These are phyloP conservation scores for Spea bombifrons DNA, from an alignment of 2,113 vertebrate species.

Conservation along the genomic window DNA sequence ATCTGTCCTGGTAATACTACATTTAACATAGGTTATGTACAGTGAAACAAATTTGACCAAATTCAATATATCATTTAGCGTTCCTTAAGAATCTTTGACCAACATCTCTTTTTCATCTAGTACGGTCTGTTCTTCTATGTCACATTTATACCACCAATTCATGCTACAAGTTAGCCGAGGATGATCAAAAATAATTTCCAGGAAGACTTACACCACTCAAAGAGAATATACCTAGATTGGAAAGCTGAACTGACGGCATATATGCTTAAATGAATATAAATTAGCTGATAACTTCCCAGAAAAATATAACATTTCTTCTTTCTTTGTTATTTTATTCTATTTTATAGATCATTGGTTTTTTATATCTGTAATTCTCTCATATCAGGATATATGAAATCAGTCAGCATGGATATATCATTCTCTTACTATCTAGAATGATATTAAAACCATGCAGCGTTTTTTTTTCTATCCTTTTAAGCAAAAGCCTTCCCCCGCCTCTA, in stretches of 20 bases:
- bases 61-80: too few species aligned
- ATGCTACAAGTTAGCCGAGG: slow-evolving; percentile 21
- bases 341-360: slow-evolving; percentile 82
- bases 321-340: slow-evolving; percentile 82
- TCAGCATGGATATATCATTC: slow-evolving; percentile 90
- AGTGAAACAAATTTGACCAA: too few species aligned
- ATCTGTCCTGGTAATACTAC: too few species aligned
- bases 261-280: slow-evolving; percentile 87
- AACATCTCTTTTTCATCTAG: background rate
- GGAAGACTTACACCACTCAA: slow-evolving; percentile 66
- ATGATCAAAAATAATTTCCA: slow-evolving; percentile 39
- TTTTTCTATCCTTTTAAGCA: slow-evolving; percentile 84
- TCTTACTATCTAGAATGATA: slow-evolving; percentile 82
- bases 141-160: slow-evolving; percentile 7
- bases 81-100: too few species aligned
- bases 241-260: slow-evolving; percentile 80
- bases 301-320: slow-evolving; percentile 78
- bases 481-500: slow-evolving; percentile 66
- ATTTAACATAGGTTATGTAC: too few species aligned
- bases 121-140: slow-evolving; percentile 8
- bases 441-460: slow-evolving; percentile 78
- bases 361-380: slow-evolving; percentile 80
- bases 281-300: slow-evolving; percentile 81
- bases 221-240: slow-evolving; percentile 72
- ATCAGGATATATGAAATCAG: slow-evolving; percentile 85